Conservation (phyloP, 2,797 vertebrate species). For the Gobionotothen gibberifrons region DNA sequence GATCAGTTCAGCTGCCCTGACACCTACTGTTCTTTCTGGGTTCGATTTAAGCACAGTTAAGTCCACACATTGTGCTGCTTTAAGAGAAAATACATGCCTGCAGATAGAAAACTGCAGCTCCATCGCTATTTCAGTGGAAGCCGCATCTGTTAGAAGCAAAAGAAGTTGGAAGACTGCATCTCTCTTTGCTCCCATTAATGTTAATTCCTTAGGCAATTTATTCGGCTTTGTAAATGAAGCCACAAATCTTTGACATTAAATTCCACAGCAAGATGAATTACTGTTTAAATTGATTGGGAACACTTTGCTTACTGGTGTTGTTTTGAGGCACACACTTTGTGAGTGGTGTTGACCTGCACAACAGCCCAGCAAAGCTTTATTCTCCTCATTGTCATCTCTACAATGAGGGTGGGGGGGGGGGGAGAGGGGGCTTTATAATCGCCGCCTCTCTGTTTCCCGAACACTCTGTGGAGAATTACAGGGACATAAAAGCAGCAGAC, state of each 20-base stretch:
- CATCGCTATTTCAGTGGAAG: slow-evolving; percentile 5
- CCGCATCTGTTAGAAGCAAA: slow-evolving; percentile 24
- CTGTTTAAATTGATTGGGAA: slow-evolving; percentile 40
- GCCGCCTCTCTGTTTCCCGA: slow-evolving; percentile 49
- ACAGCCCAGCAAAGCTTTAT: slow-evolving; percentile 60
- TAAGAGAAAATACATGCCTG: slow-evolving; percentile 39
- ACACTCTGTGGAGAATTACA: slow-evolving; percentile 56
- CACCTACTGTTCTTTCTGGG: slow-evolving; percentile 28
- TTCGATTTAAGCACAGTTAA: slow-evolving; percentile 39
- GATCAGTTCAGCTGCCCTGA: slow-evolving; percentile 37
- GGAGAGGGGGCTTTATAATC: slow-evolving; percentile 63
- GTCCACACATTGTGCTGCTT: slow-evolving; percentile 36
- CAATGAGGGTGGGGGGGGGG: slow-evolving; percentile 47
- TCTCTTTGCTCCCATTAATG: slow-evolving; percentile 15
- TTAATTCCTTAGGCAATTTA: slow-evolving; percentile 23
- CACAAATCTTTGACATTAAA: slow-evolving; percentile 14
- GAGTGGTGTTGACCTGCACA: slow-evolving; percentile 49
- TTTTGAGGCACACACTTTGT: slow-evolving; percentile 28
- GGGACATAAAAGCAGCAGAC: slow-evolving; percentile 60
- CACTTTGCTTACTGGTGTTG: slow-evolving; percentile 31
- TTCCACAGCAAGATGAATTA: slow-evolving; percentile 17
- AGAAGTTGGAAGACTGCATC: slow-evolving; percentile 22
- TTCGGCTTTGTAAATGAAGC: slow-evolving; percentile 33
- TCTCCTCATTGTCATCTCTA: slow-evolving; percentile 64
- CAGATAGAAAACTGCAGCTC: slow-evolving; percentile 45